These are phyloP conservation scores for Sycon ciliatum DNA, from an alignment of 37 sponge, comb jelly and placozoan genomes.

Conservation along the genomic window DNA sequence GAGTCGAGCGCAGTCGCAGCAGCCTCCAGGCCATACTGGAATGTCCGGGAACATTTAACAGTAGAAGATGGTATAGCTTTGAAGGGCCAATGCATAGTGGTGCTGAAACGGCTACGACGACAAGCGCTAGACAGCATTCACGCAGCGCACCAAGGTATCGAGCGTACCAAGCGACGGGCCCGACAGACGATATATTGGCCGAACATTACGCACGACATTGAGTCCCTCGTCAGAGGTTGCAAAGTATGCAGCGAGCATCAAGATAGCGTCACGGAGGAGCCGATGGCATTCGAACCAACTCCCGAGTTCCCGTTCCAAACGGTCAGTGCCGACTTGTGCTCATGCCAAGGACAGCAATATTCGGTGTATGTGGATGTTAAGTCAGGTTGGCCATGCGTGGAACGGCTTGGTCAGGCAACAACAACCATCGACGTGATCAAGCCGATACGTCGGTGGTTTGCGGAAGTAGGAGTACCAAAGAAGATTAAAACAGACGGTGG, in stretches of 20 bases:
- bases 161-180: not conserved
- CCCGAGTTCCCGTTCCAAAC: conserved; percentile 16
- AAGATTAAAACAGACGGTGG: not conserved
- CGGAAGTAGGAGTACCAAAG: not conserved
- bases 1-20: no score
- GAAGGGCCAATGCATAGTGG: no score
- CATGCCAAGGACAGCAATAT: conserved; percentile 15
- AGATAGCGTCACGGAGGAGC: conserved; percentile 18
- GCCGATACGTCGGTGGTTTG: not conserved
- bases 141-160: conserved; percentile 16
- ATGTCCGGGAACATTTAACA: no score
- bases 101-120: no score
- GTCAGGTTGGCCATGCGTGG: conserved; percentile 29
- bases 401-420: not conserved
- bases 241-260: conserved; percentile 16
- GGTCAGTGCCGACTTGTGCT: conserved; percentile 25
- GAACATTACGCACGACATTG: conserved; percentile 13
- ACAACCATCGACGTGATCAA: not conserved
- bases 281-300: not conserved
- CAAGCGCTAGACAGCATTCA: no score
- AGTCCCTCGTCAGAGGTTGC: conserved; percentile 11
- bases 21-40: no score
- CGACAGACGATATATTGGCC: conserved; percentile 20
- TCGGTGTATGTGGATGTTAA: conserved; percentile 26
- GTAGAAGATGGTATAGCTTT: no score